phyloP scores from a whole-genome alignment of 2,888 invertebrate genomes.

The Xylocampa areola region DNA sequence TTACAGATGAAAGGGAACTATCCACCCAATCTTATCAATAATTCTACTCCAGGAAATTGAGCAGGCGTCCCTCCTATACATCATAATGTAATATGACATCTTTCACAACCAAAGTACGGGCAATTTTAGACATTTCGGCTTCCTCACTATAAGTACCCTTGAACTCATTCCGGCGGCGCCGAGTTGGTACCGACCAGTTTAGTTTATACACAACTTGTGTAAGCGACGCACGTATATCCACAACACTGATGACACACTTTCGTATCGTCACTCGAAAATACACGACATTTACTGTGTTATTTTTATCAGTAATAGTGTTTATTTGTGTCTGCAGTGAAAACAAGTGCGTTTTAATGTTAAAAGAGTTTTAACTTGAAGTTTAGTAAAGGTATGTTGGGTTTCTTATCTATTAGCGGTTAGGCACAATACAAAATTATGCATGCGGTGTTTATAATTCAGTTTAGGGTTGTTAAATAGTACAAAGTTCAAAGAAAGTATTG shows the following conservation, averaged over 20 bases:
- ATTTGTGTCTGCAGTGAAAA: not conserved
- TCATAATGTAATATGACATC: slow-evolving; percentile 7
- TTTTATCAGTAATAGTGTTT: slow-evolving; percentile 10
- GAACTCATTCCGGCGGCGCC: slow-evolving; percentile 35
- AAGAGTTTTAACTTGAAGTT: slow-evolving; percentile 14
- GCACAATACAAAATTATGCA: slow-evolving; percentile 22
- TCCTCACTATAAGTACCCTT: slow-evolving; percentile 47
- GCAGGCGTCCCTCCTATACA: not conserved
- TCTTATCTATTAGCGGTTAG: not conserved
- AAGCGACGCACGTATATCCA: slow-evolving; percentile 4
- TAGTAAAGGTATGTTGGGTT: slow-evolving; percentile 18
- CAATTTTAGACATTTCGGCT: slow-evolving; percentile 44
- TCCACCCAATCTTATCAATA: no score
- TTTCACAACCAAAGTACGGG: slow-evolving; percentile 23
- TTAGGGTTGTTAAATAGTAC: slow-evolving; percentile 3
- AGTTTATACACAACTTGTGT: slow-evolving; percentile 20
- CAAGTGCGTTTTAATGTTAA: slow-evolving; percentile 3
- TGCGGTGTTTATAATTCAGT: slow-evolving; percentile 39
- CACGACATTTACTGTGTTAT: slow-evolving; percentile 10
- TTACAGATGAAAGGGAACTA: no score
- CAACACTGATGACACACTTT: slow-evolving; percentile 28
- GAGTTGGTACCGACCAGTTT: slow-evolving; percentile 4
- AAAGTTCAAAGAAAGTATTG: slow-evolving; percentile 41
- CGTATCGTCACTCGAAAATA: slow-evolving; percentile 16
- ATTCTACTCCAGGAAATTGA: no score